Conservation (phyloP, 2,797 vertebrate genomes). For the Ceyx erithaca region DNA sequence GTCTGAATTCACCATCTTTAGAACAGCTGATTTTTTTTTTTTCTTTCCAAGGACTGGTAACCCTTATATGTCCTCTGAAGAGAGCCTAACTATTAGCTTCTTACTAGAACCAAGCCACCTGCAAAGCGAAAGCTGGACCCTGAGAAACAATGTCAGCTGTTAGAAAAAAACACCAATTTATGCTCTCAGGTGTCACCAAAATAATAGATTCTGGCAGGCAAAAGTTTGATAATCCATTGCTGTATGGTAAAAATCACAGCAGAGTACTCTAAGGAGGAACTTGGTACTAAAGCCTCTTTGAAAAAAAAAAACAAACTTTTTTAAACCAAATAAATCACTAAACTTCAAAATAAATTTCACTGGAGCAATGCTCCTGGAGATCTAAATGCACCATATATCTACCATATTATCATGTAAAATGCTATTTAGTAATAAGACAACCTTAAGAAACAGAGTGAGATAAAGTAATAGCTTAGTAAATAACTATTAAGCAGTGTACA, state of each 20-base stretch:
- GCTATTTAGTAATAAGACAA: neutral
- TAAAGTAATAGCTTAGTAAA: neutral
- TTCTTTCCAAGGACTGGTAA: neutral
- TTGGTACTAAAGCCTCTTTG: neutral
- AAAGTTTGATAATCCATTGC: neutral
- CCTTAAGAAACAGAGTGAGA: neutral
- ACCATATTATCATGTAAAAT: too few species aligned
- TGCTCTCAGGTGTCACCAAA: neutral
- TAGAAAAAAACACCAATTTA: neutral
- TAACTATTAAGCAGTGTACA: neutral
- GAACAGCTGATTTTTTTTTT: neutral
- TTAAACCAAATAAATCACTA: neutral
- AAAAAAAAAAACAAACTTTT: neutral
- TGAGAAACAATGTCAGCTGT: neutral
- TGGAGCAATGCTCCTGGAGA: neutral
- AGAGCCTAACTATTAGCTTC: neutral
- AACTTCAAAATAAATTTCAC: neutral
- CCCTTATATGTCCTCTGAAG: neutral
- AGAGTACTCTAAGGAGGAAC: neutral
- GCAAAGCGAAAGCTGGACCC: neutral
- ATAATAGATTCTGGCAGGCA: neutral
- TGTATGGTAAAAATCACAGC: neutral
- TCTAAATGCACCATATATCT: neutral
- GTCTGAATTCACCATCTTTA: neutral
- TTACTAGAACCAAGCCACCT: neutral